Percentiles rank a stretch among this genome's conserved stretches.
These are phyloP conservation scores for Eptesicus fuscus DNA, from an alignment of 2,113 vertebrate genomes.

Conservation along the genomic window DNA sequence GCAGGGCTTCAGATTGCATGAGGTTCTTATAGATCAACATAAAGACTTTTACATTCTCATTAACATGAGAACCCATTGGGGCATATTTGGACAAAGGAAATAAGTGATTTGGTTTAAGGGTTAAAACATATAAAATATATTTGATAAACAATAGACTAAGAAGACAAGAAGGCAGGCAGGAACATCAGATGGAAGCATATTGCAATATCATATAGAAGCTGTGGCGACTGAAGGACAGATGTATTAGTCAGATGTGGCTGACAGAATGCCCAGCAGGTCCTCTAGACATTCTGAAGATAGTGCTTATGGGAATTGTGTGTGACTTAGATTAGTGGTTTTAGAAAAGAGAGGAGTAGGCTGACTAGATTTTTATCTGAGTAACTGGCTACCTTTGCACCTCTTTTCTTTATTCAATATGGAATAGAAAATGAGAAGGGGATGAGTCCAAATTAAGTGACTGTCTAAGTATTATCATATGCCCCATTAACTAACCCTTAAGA, in stretches of 20 bases:
- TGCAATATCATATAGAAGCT: not conserved
- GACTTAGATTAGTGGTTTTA: not conserved
- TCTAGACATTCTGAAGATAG: not conserved
- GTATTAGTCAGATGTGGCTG: not conserved
- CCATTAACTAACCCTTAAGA: not conserved
- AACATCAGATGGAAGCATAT: not conserved
- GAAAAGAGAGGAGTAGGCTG: not conserved
- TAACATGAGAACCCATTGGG: not conserved
- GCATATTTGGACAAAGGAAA: not conserved
- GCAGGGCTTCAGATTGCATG: not conserved
- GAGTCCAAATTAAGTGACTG: not conserved
- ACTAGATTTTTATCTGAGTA: not conserved
- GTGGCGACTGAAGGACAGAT: not conserved
- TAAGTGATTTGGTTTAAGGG: not conserved
- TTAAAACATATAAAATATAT: not conserved
- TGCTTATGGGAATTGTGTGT: not conserved
- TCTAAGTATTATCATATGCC: not conserved
- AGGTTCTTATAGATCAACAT: not conserved
- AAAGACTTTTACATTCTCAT: not conserved
- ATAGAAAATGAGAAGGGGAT: no score
- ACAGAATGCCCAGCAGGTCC: not conserved
- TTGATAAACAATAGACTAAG: not conserved
- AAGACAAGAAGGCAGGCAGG: not conserved
- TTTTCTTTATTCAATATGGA: not conserved
- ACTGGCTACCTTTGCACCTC: not conserved